Percentiles rank a stretch among this genome's conserved stretches.
Evolutionary conservation across 2,797 vertebrate genomes (phyloP).

Genomic region (Champsocephalus gunnari): DNA sequence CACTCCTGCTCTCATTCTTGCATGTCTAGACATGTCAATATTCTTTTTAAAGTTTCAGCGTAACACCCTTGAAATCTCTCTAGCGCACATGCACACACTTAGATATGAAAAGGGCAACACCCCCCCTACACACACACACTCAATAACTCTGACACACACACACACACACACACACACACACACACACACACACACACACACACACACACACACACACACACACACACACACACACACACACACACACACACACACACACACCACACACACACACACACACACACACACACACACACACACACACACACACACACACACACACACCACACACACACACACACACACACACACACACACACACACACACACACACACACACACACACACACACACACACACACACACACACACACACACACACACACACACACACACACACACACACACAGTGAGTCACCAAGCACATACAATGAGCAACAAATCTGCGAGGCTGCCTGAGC

Average conservation of each 20-base stretch:
- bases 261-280: slow-evolving; percentile 24
- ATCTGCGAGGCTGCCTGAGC: slow-evolving; percentile 45
- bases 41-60: slow-evolving; percentile 60
- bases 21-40: slow-evolving; percentile 75
- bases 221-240: slow-evolving; percentile 36
- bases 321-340: slow-evolving; percentile 2
- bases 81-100: slow-evolving; percentile 28
- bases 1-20: slow-evolving; percentile 48
- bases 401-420: slow-evolving; percentile 12
- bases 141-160: slow-evolving; percentile 38
- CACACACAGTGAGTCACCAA: not conserved
- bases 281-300: not conserved
- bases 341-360: slow-evolving; percentile 35
- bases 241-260: too few species aligned
- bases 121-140: slow-evolving; percentile 30
- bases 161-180: too few species aligned
- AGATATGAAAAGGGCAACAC: slow-evolving; percentile 41
- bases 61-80: slow-evolving; percentile 56
- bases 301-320: too few species aligned
- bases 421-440: slow-evolving; percentile 29
- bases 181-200: too few species aligned
- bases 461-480: slow-evolving; percentile 54
- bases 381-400: too few species aligned
- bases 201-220: not conserved
- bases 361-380: slow-evolving; percentile 23